Conservation (phyloP, 2,113 vertebrate genomes). For the Paratilapia polleni region DNA sequence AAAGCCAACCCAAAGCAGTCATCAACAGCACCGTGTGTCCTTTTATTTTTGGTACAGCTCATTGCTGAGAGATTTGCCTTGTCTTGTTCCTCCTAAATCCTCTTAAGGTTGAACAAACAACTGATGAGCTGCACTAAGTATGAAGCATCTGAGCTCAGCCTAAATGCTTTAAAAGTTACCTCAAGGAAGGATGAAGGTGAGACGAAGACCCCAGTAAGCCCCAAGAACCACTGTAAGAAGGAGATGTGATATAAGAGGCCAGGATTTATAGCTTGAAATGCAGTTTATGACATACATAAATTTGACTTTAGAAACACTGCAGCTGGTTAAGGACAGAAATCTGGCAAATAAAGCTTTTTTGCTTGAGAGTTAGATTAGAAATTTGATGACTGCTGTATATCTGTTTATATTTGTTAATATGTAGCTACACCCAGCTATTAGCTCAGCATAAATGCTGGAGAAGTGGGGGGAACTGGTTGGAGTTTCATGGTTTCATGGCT, state of each 20-base stretch:
- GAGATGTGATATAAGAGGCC: constrained; percentile 38
- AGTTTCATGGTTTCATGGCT: no score
- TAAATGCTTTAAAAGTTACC: constrained; percentile 67
- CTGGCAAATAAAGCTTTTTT: background rate
- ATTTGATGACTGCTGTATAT: background rate
- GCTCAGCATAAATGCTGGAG: background rate
- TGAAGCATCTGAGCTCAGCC: constrained; percentile 29
- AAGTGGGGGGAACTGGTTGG: background rate
- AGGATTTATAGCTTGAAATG: background rate
- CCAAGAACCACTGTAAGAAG: constrained; percentile 74
- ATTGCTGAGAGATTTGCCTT: constrained; percentile 25
- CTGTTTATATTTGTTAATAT: background rate
- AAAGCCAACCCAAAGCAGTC: constrained; percentile 15
- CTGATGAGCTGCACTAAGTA: constrained; percentile 18
- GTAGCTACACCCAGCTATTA: background rate
- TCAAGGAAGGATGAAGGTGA: constrained; percentile 75
- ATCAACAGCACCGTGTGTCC: background rate
- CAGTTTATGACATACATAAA: constrained; percentile 3
- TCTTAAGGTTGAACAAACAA: constrained; percentile 57
- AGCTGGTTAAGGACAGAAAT: background rate
- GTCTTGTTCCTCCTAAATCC: constrained; percentile 50
- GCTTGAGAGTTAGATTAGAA: background rate
- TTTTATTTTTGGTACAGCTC: constrained; percentile 43
- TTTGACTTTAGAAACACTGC: background rate
- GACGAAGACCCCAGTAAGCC: constrained; percentile 69